These are phyloP conservation scores for Hormaphis cornu DNA, from an alignment of 1,140 invertebrate species.

Conservation along the genomic window DNA sequence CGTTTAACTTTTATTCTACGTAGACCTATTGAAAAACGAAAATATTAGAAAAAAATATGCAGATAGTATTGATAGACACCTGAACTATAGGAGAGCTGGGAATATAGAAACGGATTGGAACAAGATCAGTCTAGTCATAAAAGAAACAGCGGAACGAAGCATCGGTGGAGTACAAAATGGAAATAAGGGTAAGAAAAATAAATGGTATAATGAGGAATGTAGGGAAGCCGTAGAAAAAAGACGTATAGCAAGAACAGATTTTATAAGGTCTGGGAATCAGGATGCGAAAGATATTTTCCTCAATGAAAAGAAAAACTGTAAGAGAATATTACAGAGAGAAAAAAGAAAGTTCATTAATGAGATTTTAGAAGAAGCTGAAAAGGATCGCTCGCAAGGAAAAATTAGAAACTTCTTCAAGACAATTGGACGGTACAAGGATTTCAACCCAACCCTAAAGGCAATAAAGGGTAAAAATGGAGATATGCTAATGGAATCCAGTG, in stretches of 20 bases:
- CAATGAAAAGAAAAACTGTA: background rate
- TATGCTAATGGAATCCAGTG: conserved; percentile 10
- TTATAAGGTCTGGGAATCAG: background rate
- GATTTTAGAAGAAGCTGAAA: conserved; percentile 22
- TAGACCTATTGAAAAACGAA: no score
- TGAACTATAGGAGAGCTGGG: no score
- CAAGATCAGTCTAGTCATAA: background rate
- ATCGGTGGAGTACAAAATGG: background rate
- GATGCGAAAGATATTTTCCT: background rate
- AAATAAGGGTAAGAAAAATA: background rate
- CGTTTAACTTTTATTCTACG: no score
- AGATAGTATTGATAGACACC: no score
- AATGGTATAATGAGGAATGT: conserved; percentile 26
- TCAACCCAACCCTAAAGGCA: background rate
- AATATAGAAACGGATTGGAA: no score
- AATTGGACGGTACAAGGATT: background rate
- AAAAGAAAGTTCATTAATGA: conserved; percentile 2
- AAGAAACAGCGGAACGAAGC: background rate
- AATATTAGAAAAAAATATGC: no score
- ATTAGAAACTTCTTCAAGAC: conserved; percentile 14
- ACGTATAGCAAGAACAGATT: background rate
- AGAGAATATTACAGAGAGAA: no score
- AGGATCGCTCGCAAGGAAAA: background rate
- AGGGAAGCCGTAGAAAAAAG: conserved; percentile 23
- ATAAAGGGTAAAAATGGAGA: background rate